Evolutionary conservation across 2,888 invertebrate species (phyloP), one percentile per base, ranked within the genome.

Genomic region (Periphyllus acericola): DNA sequence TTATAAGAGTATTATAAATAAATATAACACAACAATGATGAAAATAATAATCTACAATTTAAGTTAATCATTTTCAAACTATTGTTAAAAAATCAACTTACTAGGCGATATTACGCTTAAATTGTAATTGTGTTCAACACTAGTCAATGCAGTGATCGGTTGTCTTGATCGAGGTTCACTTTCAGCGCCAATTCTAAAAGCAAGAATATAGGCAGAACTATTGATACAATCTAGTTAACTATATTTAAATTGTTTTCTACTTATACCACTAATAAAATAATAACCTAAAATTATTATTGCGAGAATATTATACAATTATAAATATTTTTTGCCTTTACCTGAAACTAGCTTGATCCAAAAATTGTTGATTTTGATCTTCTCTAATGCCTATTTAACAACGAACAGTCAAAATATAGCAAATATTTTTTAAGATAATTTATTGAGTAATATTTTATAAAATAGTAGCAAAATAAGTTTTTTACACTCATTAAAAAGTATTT

Each of bases 151-250:
- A 74, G 87, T 87, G 14, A 87, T 87, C 60, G 87, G 87, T 87
- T 87, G 87, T 66, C 87, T 87, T 74, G 87, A 87, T 74, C 87
- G 87, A 74, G 87, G 87, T 74, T 87, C 87, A 66, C 81, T 87
- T 87, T 81, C 87, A 75, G 87, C 66, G 46, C 75, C 74, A 75
- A 81, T 87, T 81, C 87, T 87, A 81, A 87, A 74, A 75, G 68
- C 46, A 78, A 85, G 40, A 78, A 68, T 78, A 78, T 46, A 78
- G 32, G 66, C 25, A 84, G 32, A 83, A 55, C n/a, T 72, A 72
- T 32, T 32, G 34, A 17, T 34, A 34, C n/a, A 52, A 5, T 11
- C 32, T 66, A 40, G 40, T 11, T 21, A 66, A 29, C n/a, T 17
- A 52, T 0, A 72, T n/a, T 60, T 60, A 32, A 46, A 46, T 14